Conservation (phyloP, 2,888 invertebrate genomes). For the Drosophila infuscata region DNA sequence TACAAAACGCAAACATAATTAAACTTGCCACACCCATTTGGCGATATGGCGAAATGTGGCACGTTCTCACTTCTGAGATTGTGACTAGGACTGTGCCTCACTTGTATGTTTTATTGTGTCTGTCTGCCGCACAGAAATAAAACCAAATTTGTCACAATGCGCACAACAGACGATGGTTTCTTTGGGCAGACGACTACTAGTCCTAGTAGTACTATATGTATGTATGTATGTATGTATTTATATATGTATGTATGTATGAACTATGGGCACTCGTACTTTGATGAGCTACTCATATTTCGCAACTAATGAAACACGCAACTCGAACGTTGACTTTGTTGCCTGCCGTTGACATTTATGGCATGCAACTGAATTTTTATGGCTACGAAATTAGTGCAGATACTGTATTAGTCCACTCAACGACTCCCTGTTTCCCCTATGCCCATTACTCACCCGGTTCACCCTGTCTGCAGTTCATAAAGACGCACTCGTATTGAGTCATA, state of each 20-base stretch:
- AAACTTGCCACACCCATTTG: constrained; percentile 73
- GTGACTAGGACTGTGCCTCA: constrained; percentile 24
- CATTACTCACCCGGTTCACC: background rate
- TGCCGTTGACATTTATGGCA: constrained; percentile 74
- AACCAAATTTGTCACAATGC: constrained; percentile 73
- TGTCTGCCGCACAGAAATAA: constrained; percentile 69
- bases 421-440: background rate
- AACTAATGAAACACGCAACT: constrained; percentile 74
- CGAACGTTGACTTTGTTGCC: constrained; percentile 52
- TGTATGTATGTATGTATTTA: background rate
- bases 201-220: background rate
- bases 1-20: constrained; percentile 77
- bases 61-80: constrained; percentile 30
- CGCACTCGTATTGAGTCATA: constrained; percentile 73
- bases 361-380: constrained; percentile 78
- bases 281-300: constrained; percentile 70
- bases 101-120: constrained; percentile 67
- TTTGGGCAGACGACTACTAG: constrained; percentile 1
- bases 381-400: constrained; percentile 73
- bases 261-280: constrained; percentile 19
- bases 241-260: background rate
- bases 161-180: constrained; percentile 21
- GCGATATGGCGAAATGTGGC: constrained; percentile 22
- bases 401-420: constrained; percentile 44
- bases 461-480: constrained; percentile 53